Percentiles rank a stretch among this genome's conserved stretches.
Conservation (phyloP, 2,888 invertebrate genomes). For the Kuschelorhynchus macadamiae region DNA sequence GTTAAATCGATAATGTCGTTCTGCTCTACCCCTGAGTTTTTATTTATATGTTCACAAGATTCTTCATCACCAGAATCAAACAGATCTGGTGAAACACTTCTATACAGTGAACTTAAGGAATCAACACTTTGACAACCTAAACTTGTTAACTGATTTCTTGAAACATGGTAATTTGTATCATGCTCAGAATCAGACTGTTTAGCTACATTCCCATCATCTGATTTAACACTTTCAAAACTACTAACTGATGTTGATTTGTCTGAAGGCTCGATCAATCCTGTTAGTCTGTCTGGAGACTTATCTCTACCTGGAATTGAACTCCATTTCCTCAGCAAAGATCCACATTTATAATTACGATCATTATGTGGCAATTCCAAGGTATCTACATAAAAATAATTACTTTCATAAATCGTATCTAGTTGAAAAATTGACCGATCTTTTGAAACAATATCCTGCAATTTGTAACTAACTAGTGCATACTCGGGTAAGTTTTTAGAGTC, state of each 20-base stretch:
- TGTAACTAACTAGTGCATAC: slow-evolving; percentile 6
- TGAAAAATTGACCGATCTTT: slow-evolving; percentile 31
- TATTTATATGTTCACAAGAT: not conserved
- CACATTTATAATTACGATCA: slow-evolving; percentile 64
- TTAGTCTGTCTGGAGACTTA: slow-evolving; percentile 68
- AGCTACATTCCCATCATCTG: too few species aligned
- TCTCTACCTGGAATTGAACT: slow-evolving; percentile 76
- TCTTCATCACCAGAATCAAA: slow-evolving; percentile 61
- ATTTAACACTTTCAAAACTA: not conserved
- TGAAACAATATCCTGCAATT: slow-evolving; percentile 41
- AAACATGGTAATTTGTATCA: not conserved
- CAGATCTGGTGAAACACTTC: slow-evolving; percentile 61
- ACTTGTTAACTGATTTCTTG: not conserved
- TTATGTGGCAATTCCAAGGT: slow-evolving; percentile 66
- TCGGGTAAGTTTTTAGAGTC: not conserved
- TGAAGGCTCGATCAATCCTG: not conserved
- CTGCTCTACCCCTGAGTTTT: too few species aligned
- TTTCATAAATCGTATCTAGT: slow-evolving; percentile 42
- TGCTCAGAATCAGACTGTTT: not conserved
- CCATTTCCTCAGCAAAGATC: slow-evolving; percentile 75
- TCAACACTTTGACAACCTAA: not conserved
- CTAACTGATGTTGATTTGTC: not conserved
- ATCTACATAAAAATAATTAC: slow-evolving; percentile 49
- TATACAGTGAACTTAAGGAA: not conserved
- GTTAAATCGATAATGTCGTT: too few species aligned